Base-by-base conservation (phyloP, 2,888 invertebrate genomes). In the Nemoura dubitans region DNA sequence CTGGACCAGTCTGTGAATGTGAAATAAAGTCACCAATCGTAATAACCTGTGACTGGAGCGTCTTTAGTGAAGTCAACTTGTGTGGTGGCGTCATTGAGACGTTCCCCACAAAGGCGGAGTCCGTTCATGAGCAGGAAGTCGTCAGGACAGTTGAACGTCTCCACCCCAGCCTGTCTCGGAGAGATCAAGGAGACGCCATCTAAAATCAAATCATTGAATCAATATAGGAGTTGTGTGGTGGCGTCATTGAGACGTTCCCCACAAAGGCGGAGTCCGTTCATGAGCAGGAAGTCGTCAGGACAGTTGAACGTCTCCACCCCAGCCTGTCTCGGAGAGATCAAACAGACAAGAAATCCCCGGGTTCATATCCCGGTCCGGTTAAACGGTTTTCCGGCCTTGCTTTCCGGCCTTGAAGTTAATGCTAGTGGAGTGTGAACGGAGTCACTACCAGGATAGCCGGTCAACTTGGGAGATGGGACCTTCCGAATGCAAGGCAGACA, bases 171-270 rank as follows among this genome's bases (percentile, higher is more conserved):
- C 91, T 96, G 95, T 0, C 93, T 94, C 42, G 93, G 93, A 0
- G 95, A 94, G 59, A 95, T 93, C 5, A 95, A 92, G 87, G 93
- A 93, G 76, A 93, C 91, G 36, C 94, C 95, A 89, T 93, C 95
- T 95, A 89, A 26, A 90, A 89, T 6, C 36, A 36, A 36, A 36
- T 10, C 36, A 36, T 26, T n/a, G n/a, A n/a, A 14, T 30, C 1
- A 36, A 36, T n/a, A 16, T 16, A n/a, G n/a, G n/a, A n/a, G n/a
- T 26, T 92, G 90, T 0, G 93, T 90, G 0, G 94, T 93, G 0
- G 95, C 96, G 90, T 96, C 96, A 90, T 96, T 96, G 25, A 96
- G 92, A 43, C 94, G 92, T 86, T 95, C 95, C 0, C 96, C 96
- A 89, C 96, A 96, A 1, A 96, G 91, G 86, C 96, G 92, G 7